Evolutionary conservation across 2,797 vertebrate species (phyloP), one percentile per base, ranked within the genome.

Genomic region (Otolemur crassicaudatus): DNA sequence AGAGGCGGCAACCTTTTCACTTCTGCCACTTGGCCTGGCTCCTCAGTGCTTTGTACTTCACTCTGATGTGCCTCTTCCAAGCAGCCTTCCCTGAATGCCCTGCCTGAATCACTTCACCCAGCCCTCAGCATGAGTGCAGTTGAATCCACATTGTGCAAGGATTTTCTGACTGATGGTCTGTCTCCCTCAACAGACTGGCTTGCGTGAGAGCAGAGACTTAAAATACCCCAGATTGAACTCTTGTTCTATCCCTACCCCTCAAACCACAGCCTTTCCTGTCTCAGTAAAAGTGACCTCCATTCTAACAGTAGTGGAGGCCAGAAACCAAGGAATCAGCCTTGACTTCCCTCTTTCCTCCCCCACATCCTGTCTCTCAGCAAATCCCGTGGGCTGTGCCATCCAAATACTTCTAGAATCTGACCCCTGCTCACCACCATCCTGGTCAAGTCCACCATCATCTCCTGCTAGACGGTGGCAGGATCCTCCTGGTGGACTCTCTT

Each of bases 181-280:
- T 60, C 23, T 86, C 22, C 53, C 19, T 53, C 29, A 12, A 53
- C 20, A 60, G 43, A 27, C 22, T 19, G 60, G 40, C 37, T 76
- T 31, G 82, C 69, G 0, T 19, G 70, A 77, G 37, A 73, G 46
- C 63, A 82, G 70, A 83, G 40, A 70, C 92, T 69, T 72, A 31
- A 53, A 67, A 43, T 79, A 73, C 46, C 90, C 89, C 43, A 9
- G 7, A 31, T 1, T 49, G 67, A 93, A 79, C 77, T 87, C 29
- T 75, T 2, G 0, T 13, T n/a, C 43, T 53, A 14, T 40, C 27
- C 7, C 9, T 0, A 1, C 14, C 31, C 9, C 23, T 27, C 25
- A 87, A 67, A 58, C 67, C 72, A 20, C 87, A 86, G 77, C 11
- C 86, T 87, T 88, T 89, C 87, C 72, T 86, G 83, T 94, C 56